Base-by-base conservation (phyloP, 2,888 invertebrate genomes). In the Drosophila fungiperda region DNA sequence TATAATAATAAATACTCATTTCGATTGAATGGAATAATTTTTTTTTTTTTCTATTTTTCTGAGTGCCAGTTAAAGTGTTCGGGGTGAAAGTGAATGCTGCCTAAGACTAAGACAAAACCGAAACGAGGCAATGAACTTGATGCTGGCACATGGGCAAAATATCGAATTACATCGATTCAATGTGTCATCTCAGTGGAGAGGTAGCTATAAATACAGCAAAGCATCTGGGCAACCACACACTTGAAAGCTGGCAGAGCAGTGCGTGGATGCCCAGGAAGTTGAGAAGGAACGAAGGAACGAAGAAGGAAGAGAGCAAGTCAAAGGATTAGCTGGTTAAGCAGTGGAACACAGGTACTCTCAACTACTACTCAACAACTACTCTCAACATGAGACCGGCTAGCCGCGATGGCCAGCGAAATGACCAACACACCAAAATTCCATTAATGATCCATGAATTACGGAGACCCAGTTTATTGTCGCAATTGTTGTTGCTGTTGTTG, bases 381-480 rank as follows among this genome's bases (percentile, higher is more conserved):
- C n/a, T 42, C 42, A 58, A 42, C 52, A 87, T 82, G 84, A 45
- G 45, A 72, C 42, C 54, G 59, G 57, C 67, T 42, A 69, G 42
- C 50, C 67, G 48, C 64, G 52, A 32, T 53, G 75, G 71, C 35
- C 68, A 74, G 33, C 76, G 48, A 59, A 68, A 67, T 70, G 42
- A 67, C 42, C 78, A 58, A 61, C 58, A 58, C 53, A 68, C 78
- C 59, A 74, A 71, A 64, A 73, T 76, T 67, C 73, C 81, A 79
- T 82, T 89, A 85, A 85, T 77, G 83, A 81, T 90, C 88, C 80
- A 89, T 85, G 83, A 76, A 71, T 80, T 82, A 74, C 60, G 62
- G 54, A 63, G 70, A 63, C 58, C 70, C 15, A 20, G 64, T 64
- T 23, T 42, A 33, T 33, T 45, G 29, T 38, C 38, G 26, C 62